phyloP scores from a whole-genome alignment of 2,888 invertebrate genomes.

The Synanthedon tipuliformis region DNA sequence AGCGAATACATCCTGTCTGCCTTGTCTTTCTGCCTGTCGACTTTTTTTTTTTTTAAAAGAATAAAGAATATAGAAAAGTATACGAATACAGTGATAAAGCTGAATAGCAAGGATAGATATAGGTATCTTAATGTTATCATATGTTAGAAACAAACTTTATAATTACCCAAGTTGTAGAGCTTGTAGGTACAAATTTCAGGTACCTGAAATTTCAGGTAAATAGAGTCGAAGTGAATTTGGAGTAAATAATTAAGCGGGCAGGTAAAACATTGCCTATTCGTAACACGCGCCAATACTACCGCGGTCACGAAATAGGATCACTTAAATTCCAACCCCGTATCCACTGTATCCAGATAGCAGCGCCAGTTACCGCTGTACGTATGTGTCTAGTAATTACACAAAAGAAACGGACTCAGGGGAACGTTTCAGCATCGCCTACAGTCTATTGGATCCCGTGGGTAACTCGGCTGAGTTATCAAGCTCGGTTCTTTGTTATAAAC shows the following conservation, averaged over 20 bases:
- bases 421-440: slow-evolving; percentile 16
- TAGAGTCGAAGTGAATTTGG: slow-evolving; percentile 17
- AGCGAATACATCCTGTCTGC: too few species aligned
- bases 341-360: slow-evolving; percentile 48
- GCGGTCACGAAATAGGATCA: slow-evolving; percentile 57
- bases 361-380: slow-evolving; percentile 32
- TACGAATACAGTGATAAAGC: too few species aligned
- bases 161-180: too few species aligned
- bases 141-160: too few species aligned
- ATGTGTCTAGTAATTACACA: slow-evolving; percentile 52
- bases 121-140: too few species aligned
- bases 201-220: neutral
- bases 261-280: slow-evolving; percentile 47
- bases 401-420: slow-evolving; percentile 48
- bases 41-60: neutral
- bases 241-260: slow-evolving; percentile 49
- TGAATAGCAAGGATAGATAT: too few species aligned
- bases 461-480: neutral
- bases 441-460: neutral
- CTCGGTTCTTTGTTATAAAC: neutral
- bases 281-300: slow-evolving; percentile 47
- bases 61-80: too few species aligned
- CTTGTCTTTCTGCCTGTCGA: neutral
- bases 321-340: slow-evolving; percentile 61
- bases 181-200: too few species aligned